Base-by-base conservation (phyloP, 2,113 vertebrate species). In the Octodon degus region DNA sequence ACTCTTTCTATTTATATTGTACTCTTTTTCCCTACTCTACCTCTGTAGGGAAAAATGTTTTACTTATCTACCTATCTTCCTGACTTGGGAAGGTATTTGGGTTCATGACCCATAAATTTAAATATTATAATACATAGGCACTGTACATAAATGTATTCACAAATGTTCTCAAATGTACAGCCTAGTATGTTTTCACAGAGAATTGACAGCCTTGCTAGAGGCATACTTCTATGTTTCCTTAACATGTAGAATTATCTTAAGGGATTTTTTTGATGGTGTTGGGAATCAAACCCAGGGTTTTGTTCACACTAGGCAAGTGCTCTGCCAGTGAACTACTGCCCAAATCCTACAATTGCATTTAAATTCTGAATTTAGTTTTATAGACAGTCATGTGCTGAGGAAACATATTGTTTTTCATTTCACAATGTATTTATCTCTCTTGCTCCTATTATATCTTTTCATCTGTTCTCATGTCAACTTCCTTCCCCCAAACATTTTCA, bases 331-430 rank as follows among this genome's bases (percentile, higher is more conserved):
- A 80, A 27, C 77, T 53, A 80, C 77, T 53, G 47, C 25, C 47
- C 47, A 12, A 32, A 19, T 9, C 22, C 37, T 63, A 63, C 14
- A 30, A 86, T 89, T 88, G 37, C 12, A 92, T 82, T 90, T 81
- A 77, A 86, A 32, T 77, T 63, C 12, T 72, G 13, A 86, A 91
- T 79, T 97, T 76, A 67, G 43, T 97, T 92, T 88, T 91, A 58
- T 25, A 93, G n/a, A 20, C 16, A 77, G 63, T 72, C 87, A 83
- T 72, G 37, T 86, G 53, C 65, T 92, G 40, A 90, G 81, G 55
- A 94, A 90, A 84, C 11, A 58, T 86, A 65, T 70, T 92, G 60
- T 40, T 77, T 93, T 68, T 85, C 27, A 89, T 86, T 91, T 94
- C 19, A 53, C 67, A 81, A 40, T 63, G 16, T 96, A 13, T 77